Base-by-base conservation (phyloP, 2,888 invertebrate species). In the Galerucella calmariensis region DNA sequence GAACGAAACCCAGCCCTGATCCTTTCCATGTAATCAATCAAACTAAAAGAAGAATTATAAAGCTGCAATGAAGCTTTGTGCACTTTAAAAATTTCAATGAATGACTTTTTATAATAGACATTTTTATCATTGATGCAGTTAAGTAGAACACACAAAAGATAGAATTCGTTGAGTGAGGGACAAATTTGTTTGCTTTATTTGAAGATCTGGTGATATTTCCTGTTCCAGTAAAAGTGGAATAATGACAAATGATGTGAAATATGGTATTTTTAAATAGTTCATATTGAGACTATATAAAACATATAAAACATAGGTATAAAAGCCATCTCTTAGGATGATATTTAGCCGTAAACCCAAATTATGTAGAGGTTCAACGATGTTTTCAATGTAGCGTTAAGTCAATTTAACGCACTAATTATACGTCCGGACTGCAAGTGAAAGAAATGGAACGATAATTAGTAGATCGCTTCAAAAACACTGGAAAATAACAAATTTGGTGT, bases 391-490 rank as follows among this genome's bases (percentile, higher is more conserved):
- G 62, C 70, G 72, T 65, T 73, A 72, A 75, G 75, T 75, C 69
- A 72, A 75, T 72, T 72, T 72, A 67, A 75, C 66, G 59, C 66
- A 61, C 56, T 75, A 70, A 75, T 75, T 75, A 67, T 68, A 69
- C 51, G 46, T 59, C 46, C 56, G 14, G 11, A 65, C 48, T 44
- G 65, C 58, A 71, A 71, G 71, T 46, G 65, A 24, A 53, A 71
- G 65, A 65, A 71, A 65, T 71, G 46, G 8, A 41, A 66, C 16
- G 48, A 35, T 72, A 66, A 72, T 46, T 44, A 61, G 66, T 48
- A 11, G 71, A 66, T 66, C 71, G 56, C 51, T 66, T 62, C 24
- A 46, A 63, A 66, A 56, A 24, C 46, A 10, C 44, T 24, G 58
- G 56, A 48, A 58, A 72, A 66, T 59, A 59, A 66, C 66, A 27